phyloP scores from a whole-genome alignment of 1,140 invertebrate species.

The Stenopsyche tienmushanensis region DNA sequence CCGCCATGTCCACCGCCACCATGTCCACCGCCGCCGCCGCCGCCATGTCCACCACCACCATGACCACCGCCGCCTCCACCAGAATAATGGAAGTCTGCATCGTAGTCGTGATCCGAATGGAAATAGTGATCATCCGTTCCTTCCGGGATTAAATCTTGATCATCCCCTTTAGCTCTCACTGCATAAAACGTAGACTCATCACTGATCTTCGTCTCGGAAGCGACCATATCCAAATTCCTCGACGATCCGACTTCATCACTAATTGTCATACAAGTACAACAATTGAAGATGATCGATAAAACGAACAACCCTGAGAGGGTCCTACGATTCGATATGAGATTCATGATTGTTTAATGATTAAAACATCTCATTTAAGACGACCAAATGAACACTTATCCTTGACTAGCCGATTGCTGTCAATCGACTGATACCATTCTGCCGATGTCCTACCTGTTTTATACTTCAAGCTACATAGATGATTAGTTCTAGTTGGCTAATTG shows the following conservation, averaged over 20 bases:
- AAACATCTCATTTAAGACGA: neutral
- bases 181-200: neutral
- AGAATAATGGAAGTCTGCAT: neutral
- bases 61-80: neutral
- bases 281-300: too few relatives aligned
- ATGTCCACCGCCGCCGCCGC: conserved; percentile 9
- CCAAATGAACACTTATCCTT: neutral
- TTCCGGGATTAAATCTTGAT: too few relatives aligned
- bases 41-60: conserved; percentile 15
- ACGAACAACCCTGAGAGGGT: too few relatives aligned
- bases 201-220: neutral
- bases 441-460: neutral
- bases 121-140: too few relatives aligned
- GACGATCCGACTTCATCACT: neutral
- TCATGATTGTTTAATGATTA: too few relatives aligned
- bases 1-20: neutral
- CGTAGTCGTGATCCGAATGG: too few relatives aligned
- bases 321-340: too few relatives aligned
- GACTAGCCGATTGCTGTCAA: neutral
- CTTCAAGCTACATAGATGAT: neutral
- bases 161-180: neutral
- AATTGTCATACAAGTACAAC: neutral
- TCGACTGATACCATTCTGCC: neutral
- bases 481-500: neutral
- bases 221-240: too few relatives aligned